Evolutionary conservation across 2,888 invertebrate species (phyloP), one percentile per base, ranked within the genome.

Genomic region (Candidula unifasciata): DNA sequence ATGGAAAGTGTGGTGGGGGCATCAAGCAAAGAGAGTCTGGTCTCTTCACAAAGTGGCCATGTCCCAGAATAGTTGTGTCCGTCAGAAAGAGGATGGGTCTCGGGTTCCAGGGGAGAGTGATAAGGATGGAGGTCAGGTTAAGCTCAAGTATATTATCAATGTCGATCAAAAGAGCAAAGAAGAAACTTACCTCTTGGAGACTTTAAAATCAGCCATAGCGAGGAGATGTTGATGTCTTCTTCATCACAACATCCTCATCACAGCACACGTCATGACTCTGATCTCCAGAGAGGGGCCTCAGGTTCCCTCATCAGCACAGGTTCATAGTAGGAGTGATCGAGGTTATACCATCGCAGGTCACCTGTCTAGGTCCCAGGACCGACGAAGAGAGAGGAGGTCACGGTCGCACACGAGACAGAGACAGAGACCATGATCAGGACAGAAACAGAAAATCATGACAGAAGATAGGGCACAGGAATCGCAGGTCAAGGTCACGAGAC

Each of bases 391-490:
- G 24, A 44, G 21, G 57, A 60, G 78, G 54, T 71, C 74, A 66
- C 74, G 64, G 35, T 69, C 74, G 35, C 68, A 80, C 37, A 71
- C 37, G 68, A 73, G 52, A 83, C 16, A 44, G 80, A 35, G 68
- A 82, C 68, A 79, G 79, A 37, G 64, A 79, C n/a, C 44, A 77
- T 8, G 3, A 80, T 52, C 44, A 57, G 24, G 81, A 82, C 52
- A 82, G 73, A 30, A 35, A 73, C 8, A 2, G n/a, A n/a, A n/a
- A n/a, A n/a, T n/a, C n/a, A n/a, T n/a, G n/a, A n/a, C n/a, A n/a
- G n/a, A n/a, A n/a, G n/a, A n/a, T n/a, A n/a, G n/a, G 78, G 27
- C 30, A 80, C 80, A 35, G 80, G 66, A 44, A 68, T 24, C 44
- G n/a, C 60, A 60, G 60, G n/a, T 60, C 60, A 60, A 60, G 60